phyloP scores from a whole-genome alignment of 2,113 vertebrate genomes.

The Arothron firmamentum region DNA sequence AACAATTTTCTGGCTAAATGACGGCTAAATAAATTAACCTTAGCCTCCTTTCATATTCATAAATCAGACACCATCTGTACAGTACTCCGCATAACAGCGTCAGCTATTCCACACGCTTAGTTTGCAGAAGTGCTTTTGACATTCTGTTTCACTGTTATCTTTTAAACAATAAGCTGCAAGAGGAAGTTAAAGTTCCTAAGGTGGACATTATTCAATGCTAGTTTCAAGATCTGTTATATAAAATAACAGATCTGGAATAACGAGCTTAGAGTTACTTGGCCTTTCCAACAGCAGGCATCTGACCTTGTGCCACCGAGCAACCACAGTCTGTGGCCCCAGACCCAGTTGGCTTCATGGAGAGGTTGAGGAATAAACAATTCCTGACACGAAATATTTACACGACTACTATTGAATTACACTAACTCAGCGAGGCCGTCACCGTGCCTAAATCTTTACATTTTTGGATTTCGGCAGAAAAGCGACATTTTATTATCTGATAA shows the following conservation, averaged over 20 bases:
- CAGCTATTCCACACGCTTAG: too few species aligned
- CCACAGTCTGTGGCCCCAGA: conserved; percentile 46
- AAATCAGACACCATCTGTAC: too few species aligned
- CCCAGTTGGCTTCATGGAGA: conserved; percentile 32
- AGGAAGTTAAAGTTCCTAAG: conserved; percentile 28
- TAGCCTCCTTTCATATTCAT: too few species aligned
- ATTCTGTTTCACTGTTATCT: too few species aligned
- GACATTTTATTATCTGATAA: not conserved
- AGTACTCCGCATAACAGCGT: too few species aligned
- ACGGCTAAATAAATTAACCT: too few species aligned
- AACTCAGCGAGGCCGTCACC: conserved; percentile 16
- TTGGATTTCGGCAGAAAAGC: conserved; percentile 36
- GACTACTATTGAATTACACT: conserved; percentile 41
- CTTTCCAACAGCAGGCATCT: conserved; percentile 35
- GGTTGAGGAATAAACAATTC: conserved; percentile 40
- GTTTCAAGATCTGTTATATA: conserved; percentile 52
- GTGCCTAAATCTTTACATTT: conserved; percentile 21
- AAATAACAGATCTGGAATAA: conserved; percentile 37
- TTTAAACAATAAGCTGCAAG: too few species aligned
- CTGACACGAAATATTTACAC: conserved; percentile 39
- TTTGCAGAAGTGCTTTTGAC: too few species aligned
- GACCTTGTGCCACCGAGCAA: conserved; percentile 38
- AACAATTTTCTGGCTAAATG: too few species aligned
- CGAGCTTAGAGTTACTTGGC: conserved; percentile 46
- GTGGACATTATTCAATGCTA: conserved; percentile 51